Evolutionary conservation across 2,113 vertebrate species (phyloP), one percentile per base, ranked within the genome.

Genomic region (Lagopus muta): DNA sequence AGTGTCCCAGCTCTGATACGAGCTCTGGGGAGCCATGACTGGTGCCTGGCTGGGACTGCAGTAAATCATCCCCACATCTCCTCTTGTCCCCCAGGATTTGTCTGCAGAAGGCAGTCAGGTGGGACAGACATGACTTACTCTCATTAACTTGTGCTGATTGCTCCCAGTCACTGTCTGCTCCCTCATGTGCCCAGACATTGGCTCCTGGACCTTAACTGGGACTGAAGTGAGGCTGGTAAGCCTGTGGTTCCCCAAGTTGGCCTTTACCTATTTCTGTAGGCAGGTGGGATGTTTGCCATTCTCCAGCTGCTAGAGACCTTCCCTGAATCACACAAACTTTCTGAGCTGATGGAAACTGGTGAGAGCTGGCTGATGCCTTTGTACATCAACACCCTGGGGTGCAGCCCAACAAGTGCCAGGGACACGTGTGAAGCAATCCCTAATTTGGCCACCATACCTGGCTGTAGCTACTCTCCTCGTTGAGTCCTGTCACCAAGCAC

Each of bases 221-320:
- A 27, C 13, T 66, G 18, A 66, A 2, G 1, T 14, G 3, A 54
- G 22, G 8, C 10, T 1, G 0, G 4, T 4, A 2, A 2, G 8
- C 4, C 6, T 36, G 4, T 2, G 0, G 4, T 20, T 86, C 36
- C 9, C 42, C 25, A 57, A 9, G 3, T 5, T 65, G 3, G 1
- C 11, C 79, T 74, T 48, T 58, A 9, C 27, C 38, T 5, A 34
- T 30, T 47, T 67, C 30, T 38, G 62, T 65, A 80, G 38, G 10
- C 7, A 55, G 6, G 2, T 42, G 10, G 21, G 21, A 32, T 19
- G 38, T 28, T 30, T 61, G 1, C 1, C 34, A 47, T 61, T 61
- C 48, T 72, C 9, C 18, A 10, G 10, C 32, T 30, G 2, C 15
- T 34, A 10, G 13, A 2, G 3, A 19, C 32, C 25, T 38, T 19